Conservation (phyloP, 2,888 invertebrate genomes). For the Spilarctia lutea region DNA sequence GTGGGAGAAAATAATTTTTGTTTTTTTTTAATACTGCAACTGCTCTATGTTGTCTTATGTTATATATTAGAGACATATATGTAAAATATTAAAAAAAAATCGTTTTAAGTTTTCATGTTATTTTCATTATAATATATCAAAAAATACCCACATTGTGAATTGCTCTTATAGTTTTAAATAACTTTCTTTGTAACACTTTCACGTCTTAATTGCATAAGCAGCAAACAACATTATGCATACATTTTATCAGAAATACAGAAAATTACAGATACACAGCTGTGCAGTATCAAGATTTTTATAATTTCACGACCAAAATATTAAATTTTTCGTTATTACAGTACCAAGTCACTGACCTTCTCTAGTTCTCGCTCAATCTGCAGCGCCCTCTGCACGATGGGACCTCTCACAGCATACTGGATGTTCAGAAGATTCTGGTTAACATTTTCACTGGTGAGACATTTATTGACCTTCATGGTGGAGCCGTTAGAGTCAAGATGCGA, state of each 20-base stretch:
- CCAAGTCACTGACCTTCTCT: constrained; percentile 72
- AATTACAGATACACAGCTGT: not conserved
- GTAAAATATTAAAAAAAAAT: too few relatives aligned
- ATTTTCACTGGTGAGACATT: constrained; percentile 74
- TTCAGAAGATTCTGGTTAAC: constrained; percentile 90
- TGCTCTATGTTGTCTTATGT: too few relatives aligned
- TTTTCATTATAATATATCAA: too few relatives aligned
- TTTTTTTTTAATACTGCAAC: too few relatives aligned
- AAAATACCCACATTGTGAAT: too few relatives aligned
- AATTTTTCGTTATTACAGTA: not conserved
- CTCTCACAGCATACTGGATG: constrained; percentile 94
- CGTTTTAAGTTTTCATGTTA: too few relatives aligned
- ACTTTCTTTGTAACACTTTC: not conserved
- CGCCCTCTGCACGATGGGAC: constrained; percentile 91
- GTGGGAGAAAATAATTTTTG: too few relatives aligned
- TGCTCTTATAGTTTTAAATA: not conserved
- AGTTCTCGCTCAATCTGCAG: constrained; percentile 91
- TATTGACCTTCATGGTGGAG: constrained; percentile 62
- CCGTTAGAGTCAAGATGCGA: not conserved
- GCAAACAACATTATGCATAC: too few relatives aligned
- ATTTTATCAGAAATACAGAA: too few relatives aligned
- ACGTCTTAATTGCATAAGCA: not conserved
- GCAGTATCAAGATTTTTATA: not conserved
- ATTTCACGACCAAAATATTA: not conserved
- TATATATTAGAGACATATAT: too few relatives aligned